phyloP scores from a whole-genome alignment of 2,113 vertebrate genomes.

The Piliocolobus tephrosceles region DNA sequence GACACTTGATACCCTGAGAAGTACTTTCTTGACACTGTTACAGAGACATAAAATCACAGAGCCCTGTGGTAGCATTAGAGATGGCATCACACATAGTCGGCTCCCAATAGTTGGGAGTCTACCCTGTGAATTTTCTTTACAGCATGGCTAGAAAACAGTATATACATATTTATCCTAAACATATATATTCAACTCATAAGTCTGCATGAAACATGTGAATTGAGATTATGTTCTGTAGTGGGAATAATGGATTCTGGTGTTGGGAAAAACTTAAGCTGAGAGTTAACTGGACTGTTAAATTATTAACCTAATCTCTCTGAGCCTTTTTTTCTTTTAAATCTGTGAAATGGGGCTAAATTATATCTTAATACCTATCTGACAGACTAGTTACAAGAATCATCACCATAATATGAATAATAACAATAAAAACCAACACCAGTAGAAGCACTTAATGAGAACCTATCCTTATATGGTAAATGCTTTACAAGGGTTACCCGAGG shows the following conservation, averaged over 20 bases:
- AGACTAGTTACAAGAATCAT: background rate
- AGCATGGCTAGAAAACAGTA: background rate
- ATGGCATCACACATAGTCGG: background rate
- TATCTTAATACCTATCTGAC: background rate
- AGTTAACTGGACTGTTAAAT: constrained; percentile 10
- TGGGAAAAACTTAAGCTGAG: background rate
- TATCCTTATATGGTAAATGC: background rate
- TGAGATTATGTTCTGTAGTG: background rate
- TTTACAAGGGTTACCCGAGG: background rate
- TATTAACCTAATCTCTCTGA: background rate
- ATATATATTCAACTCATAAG: background rate
- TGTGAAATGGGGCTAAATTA: background rate
- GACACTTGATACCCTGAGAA: background rate
- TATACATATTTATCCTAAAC: background rate
- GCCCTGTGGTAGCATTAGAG: background rate
- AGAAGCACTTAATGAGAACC: background rate
- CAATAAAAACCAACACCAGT: background rate
- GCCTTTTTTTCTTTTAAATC: background rate
- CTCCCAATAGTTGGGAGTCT: background rate
- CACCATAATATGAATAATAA: background rate
- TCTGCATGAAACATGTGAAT: background rate
- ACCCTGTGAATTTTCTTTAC: background rate
- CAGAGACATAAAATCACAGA: background rate
- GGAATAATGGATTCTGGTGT: background rate
- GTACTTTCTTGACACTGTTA: background rate